phyloP scores from a whole-genome alignment of 2,113 vertebrate species.

The Alligator mississippiensis region DNA sequence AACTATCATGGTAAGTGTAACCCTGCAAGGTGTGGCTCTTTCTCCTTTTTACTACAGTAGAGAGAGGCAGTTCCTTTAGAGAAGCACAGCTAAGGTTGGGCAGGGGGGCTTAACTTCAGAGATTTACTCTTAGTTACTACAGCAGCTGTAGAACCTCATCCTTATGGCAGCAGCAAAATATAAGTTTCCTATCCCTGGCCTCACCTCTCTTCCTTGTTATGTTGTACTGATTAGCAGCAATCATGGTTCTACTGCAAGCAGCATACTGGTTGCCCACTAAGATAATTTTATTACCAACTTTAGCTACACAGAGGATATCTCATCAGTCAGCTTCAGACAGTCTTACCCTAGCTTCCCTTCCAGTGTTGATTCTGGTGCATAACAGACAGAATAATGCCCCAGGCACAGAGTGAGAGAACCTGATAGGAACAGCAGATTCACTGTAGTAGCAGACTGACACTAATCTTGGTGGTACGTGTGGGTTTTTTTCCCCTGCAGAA shows the following conservation, averaged over 20 bases:
- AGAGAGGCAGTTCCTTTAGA: too few relatives aligned
- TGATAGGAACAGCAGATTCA: not conserved
- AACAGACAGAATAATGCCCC: not conserved
- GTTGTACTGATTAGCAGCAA: not conserved
- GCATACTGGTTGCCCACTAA: fast-evolving
- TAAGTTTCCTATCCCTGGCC: not conserved
- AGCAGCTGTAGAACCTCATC: not conserved
- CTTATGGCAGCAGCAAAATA: conserved; percentile 11
- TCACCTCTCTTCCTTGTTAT: not conserved
- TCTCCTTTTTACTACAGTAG: not conserved
- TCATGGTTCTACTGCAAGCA: not conserved
- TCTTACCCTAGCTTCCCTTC: not conserved
- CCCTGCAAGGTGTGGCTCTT: conserved; percentile 25
- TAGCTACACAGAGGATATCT: not conserved
- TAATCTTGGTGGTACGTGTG: not conserved
- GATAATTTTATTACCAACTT: not conserved
- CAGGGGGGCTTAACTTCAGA: too few relatives aligned
- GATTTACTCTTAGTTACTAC: not conserved
- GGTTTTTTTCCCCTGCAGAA: not conserved
- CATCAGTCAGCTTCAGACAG: not conserved
- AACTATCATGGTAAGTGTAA: conserved; percentile 34
- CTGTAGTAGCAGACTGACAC: not conserved
- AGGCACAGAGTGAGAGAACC: not conserved
- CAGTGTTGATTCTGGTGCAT: fast-evolving
- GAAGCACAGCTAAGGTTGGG: too few relatives aligned